A percentile compares a stretch with the other conserved stretches of the same genome.
Evolutionary conservation across 92 coral and sea anemone genomes (phyloP).

Genomic region (Epizoanthus rinbou): DNA sequence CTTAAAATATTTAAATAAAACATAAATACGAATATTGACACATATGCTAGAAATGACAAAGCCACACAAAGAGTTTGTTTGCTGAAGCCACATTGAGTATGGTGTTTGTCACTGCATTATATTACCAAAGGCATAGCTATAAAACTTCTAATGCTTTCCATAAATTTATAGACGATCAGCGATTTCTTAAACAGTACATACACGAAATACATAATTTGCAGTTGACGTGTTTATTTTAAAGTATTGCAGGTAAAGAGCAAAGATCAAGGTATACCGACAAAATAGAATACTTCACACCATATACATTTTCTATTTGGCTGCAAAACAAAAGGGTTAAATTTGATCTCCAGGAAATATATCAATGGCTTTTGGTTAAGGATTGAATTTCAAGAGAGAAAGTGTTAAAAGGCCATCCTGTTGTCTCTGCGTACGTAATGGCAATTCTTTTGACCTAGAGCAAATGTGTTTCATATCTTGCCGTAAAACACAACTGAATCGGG

Average conservation of each 20-base stretch:
- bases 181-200: not conserved
- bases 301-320: not conserved
- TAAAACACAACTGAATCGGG: too few relatives aligned
- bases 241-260: not conserved
- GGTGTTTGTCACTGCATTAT: not conserved
- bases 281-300: not conserved
- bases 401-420: not conserved
- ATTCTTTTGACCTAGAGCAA: not conserved
- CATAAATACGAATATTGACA: not conserved
- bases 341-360: not conserved
- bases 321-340: not conserved
- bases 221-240: too few relatives aligned
- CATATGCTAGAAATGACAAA: conserved; percentile 24
- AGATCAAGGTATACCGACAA: not conserved
- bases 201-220: too few relatives aligned
- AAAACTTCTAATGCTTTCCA: not conserved
- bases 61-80: conserved; percentile 28
- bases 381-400: not conserved
- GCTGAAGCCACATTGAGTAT: conserved; percentile 8
- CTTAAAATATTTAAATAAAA: conserved; percentile 31
- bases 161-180: not conserved
- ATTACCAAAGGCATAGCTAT: not conserved
- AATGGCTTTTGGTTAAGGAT: not conserved
- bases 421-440: conserved; percentile 7
- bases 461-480: not conserved